These are phyloP conservation scores for Spheniscus humboldti DNA, from an alignment of 2,797 vertebrate species.

Conservation along the genomic window DNA sequence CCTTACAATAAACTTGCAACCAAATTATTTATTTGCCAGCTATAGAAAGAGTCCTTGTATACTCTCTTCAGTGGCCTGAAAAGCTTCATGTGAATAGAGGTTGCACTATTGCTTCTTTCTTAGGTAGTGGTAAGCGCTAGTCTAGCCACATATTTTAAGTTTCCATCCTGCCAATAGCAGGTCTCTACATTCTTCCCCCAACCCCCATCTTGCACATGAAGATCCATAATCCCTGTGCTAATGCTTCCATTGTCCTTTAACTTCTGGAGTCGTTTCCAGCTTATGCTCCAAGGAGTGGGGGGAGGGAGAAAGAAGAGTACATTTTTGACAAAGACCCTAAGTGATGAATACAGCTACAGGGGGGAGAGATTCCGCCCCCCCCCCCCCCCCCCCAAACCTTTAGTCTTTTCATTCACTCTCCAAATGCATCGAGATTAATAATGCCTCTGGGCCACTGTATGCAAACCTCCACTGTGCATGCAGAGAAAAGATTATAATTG, in stretches of 20 bases:
- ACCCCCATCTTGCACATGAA: background rate
- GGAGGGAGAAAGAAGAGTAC: slow-evolving; percentile 49
- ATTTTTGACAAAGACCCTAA: slow-evolving; percentile 67
- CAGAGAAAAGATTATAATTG: slow-evolving; percentile 73
- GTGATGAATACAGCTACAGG: slow-evolving; percentile 67
- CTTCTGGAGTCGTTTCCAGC: slow-evolving; percentile 55
- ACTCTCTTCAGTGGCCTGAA: background rate
- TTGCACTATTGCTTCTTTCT: background rate
- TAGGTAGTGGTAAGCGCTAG: background rate
- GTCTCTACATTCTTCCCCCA: background rate
- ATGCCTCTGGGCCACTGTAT: slow-evolving; percentile 70
- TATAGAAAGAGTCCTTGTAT: background rate
- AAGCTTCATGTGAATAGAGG: background rate
- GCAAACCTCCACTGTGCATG: slow-evolving; percentile 68
- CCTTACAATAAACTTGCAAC: background rate
- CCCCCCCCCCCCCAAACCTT: background rate
- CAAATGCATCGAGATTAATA: slow-evolving; percentile 72
- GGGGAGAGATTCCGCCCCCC: slow-evolving; percentile 7
- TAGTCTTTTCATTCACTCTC: slow-evolving; percentile 67
- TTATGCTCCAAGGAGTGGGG: slow-evolving; percentile 50
- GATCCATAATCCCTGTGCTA: slow-evolving; percentile 50
- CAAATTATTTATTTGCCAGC: background rate
- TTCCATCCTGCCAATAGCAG: background rate
- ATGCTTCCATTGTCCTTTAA: slow-evolving; percentile 52
- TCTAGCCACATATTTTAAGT: background rate